These are phyloP conservation scores for Aspidiotus rigidus DNA, from an alignment of 2,888 invertebrate species.

Conservation along the genomic window DNA sequence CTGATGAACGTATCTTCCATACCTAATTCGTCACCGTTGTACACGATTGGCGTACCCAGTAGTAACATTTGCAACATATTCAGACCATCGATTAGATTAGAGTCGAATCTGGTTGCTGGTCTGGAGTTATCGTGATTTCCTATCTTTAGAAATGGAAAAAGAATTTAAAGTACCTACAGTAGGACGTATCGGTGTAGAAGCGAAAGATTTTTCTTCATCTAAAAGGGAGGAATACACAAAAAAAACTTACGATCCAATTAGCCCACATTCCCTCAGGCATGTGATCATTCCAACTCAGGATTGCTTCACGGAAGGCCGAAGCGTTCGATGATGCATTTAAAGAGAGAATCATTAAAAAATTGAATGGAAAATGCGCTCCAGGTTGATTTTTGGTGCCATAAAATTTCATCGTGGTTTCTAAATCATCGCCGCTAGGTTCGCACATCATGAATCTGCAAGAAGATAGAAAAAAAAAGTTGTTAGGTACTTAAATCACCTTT, in stretches of 20 bases:
- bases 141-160: conserved; percentile 45
- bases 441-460: conserved; percentile 49
- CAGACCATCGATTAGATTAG: conserved; percentile 63
- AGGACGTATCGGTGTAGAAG: background rate
- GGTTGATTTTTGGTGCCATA: conserved; percentile 49
- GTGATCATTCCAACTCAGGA: conserved; percentile 51
- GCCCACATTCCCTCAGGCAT: conserved; percentile 52
- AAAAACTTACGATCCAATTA: conserved; percentile 55
- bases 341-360: conserved; percentile 53
- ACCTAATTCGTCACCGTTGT: conserved; percentile 77
- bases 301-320: conserved; percentile 46
- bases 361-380: conserved; percentile 57
- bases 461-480: background rate
- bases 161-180: background rate
- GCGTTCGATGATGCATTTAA: conserved; percentile 46
- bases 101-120: conserved; percentile 60
- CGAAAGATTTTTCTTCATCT: conserved; percentile 36
- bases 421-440: conserved; percentile 51
- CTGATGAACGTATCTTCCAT: conserved; percentile 53
- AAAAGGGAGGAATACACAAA: conserved; percentile 59
- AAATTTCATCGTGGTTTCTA: conserved; percentile 51
- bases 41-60: conserved; percentile 76
- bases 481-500: too few relatives aligned
- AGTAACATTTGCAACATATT: conserved; percentile 72
- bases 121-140: conserved; percentile 71